Evolutionary conservation across 1,140 invertebrate species (phyloP), one percentile per base, ranked within the genome.

Genomic region (Acromyrmex charruanus): DNA sequence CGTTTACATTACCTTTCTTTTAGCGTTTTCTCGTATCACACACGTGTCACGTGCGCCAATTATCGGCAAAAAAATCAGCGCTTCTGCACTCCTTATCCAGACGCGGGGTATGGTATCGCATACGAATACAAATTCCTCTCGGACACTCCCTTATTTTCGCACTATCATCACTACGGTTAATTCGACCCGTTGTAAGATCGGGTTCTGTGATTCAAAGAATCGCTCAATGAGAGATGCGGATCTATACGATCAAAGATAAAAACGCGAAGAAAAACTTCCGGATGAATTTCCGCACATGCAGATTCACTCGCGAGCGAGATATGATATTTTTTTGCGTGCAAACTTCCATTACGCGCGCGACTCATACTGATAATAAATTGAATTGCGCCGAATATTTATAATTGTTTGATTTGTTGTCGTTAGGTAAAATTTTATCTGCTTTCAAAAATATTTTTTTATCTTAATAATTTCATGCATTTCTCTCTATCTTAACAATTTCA

Each of bases 1-100:
- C 80, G 3, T 84, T 49, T 84, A 84, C 55, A 35, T 84, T 84
- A 84, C 80, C 80, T 84, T 81, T 25, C 68, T 75, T 61, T 61
- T 49, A 69, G 21, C 21, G 25, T 21, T 69, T n/a, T 69, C 39
- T 75, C 69, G 68, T 66, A 16, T 82, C 71, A 21, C 68, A 74
- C 25, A 55, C 14, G 25, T 51, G 68, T 35, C 39, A 59, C 21
- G 39, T 61, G 55, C 55, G 25, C 55, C 39, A 61, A 72, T 74
- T 82, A 61, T 61, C 80, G 25, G 0, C 7, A 51, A 12, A 49
- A 35, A 71, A 84, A 75, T 35, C 49, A 69, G 28, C 25, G 58
- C 39, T 16, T 25, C 49, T 31, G 28, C 68, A 55, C 68, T 72
- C 18, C 21, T 74, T 74, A 84, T 84, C 69, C 66, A 55, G 49